Percentiles rank a stretch among this genome's conserved stretches.
Conservation (phyloP, 2,888 invertebrate genomes). For the Automeris io region DNA sequence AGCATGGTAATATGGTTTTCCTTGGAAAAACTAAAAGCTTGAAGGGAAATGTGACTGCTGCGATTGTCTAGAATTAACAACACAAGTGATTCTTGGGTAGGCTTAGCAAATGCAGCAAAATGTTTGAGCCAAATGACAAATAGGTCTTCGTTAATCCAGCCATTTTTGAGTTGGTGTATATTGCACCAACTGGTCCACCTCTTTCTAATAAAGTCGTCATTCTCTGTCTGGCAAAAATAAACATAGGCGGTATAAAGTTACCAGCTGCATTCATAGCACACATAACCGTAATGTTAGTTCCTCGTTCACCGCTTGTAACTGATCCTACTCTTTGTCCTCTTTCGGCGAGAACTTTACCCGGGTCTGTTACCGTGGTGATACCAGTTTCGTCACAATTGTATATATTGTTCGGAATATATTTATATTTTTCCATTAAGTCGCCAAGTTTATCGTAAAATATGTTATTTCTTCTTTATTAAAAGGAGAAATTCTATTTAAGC, state of each 20-base stretch:
- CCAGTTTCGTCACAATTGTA: conserved; percentile 29
- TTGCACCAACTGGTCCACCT: conserved; percentile 31
- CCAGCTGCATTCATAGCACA: conserved; percentile 48
- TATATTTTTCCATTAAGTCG: conserved; percentile 15
- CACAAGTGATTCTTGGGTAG: conserved; percentile 31
- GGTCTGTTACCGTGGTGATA: conserved; percentile 34
- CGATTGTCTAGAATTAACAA: conserved; percentile 28
- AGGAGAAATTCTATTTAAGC: conserved; percentile 21
- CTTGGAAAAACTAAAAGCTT: conserved; percentile 21
- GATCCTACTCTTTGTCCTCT: conserved; percentile 31
- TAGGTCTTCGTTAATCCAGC: conserved; percentile 15
- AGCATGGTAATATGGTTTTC: conserved; percentile 14
- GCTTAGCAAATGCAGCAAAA: conserved; percentile 28
- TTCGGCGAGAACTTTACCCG: conserved; percentile 30
- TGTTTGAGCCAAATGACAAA: conserved; percentile 23
- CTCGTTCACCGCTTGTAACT: conserved; percentile 46
- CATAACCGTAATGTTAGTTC: conserved; percentile 43
- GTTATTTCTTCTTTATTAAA: conserved; percentile 27
- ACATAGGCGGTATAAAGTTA: conserved; percentile 52
- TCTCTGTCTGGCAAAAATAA: conserved; percentile 51
- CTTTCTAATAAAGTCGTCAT: conserved; percentile 40
- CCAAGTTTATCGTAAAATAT: conserved; percentile 23
- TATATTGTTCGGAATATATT: conserved; percentile 6
- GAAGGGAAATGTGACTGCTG: conserved; percentile 21
- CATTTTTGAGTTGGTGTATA: conserved; percentile 10